Base-by-base conservation (phyloP, 92 coral and sea anemone species). In the Porites cylindrica region DNA sequence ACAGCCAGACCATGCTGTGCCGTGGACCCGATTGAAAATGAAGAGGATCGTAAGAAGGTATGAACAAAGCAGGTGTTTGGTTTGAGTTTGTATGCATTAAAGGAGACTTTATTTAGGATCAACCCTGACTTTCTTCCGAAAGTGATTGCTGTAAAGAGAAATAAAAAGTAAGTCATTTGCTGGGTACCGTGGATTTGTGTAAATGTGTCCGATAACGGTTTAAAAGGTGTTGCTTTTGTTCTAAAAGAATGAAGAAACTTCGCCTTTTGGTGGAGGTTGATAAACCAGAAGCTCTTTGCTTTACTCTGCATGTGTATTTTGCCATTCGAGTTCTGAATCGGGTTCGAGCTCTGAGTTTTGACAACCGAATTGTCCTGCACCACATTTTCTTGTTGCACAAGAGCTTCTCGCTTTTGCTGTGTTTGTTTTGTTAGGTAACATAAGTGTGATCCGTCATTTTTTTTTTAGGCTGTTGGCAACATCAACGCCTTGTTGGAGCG, bases 1-100 rank as follows among this genome's bases (percentile, higher is more conserved):
- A 97, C 99, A 2, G 99, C 99, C 17, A 91, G 96, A 58, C 94
- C 99, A 8, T 97, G 99, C 80, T 97, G 99, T 93, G 98, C 99
- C 8, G 99, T 97, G 71, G 99, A 97, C 67, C 99, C 99, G 2
- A 97, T 97, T 66, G 99, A 97, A 81, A 97, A 95, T 77, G 99
- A 97, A 85, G 99, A 97, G 26, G 99, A 97, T 88, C 91, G 99
- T 13, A 97, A 95, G 82, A 97, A 97, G 96, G 99, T 97, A 63
- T 67, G 50, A 21, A 56, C 13, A 56, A 67, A 67, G 72, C 12
- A 24, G 11, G 32, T 20, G 43, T 24, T 21, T 21, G 79, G 17
- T 7, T 9, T 54, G 60, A 54, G 11, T 10, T 10, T 10, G 60
- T 0, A 13, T 7, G 60, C 12, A 54, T 2, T 6, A 54, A 9